Base-by-base conservation (phyloP, 1,140 invertebrate species). In the Idris sp. region DNA sequence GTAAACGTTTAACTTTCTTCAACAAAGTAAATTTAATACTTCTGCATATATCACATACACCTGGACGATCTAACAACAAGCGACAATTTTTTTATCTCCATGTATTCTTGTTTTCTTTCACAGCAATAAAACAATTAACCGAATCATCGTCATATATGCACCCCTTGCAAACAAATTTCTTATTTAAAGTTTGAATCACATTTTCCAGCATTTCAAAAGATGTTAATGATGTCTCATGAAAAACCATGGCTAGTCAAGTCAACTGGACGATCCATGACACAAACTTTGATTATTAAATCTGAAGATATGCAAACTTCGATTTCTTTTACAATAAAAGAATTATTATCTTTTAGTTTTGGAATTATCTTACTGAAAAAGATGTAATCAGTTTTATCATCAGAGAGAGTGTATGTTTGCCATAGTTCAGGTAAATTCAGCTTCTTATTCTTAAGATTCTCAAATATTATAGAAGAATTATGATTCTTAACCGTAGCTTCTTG, bases 61-160 rank as follows among this genome's bases (percentile, higher is more conserved):
- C 4, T 1, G 25, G 15, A 25, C 11, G 14, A 43, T 43, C 15
- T 33, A 58, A 15, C 1, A 58, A 28, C 11, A 58, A 4, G 5
- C 3, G 14, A 9, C 53, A 58, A 9, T 44, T 43, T 43, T 58
- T 58, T n/a, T 58, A 40, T 22, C 38, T 58, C 26, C 16, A 58
- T 8, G 15, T 44, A 35, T 2, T 10, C 2, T 44, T 19, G 10
- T 19, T 44, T 10, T 58, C 53, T 14, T 58, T 58, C 0, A 33
- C 15, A n/a, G 28, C 53, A 30, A 54, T 15, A 30, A 1, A 8
- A 25, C 15, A 28, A 7, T 22, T 10, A 0, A 58, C 4, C 33
- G 26, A 14, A 7, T 43, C 8, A 35, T 8, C 35, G 1, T 58
- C 26, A 44, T 22, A 35, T 6, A 10, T 13, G 15, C 28, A 58